Evolutionary conservation across 1,140 invertebrate genomes (phyloP), one percentile per base, ranked within the genome.

Genomic region (Diorhabda elongata): DNA sequence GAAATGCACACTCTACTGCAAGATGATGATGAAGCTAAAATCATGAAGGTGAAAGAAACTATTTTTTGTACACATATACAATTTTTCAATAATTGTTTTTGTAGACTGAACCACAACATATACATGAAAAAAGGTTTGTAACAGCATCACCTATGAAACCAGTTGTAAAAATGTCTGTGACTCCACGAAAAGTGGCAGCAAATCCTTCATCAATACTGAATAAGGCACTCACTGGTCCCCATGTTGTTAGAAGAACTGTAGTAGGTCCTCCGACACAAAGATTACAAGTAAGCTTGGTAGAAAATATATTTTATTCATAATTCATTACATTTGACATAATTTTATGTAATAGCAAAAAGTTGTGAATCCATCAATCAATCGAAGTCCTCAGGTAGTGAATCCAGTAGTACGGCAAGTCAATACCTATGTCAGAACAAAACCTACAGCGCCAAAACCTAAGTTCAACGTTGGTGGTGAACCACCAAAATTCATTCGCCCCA

Each of bases 141-240:
- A 61, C 58, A 7, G 66, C 59, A 44, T 7, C 66, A 42, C 43
- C 58, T 26, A 42, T 58, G 11, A 52, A 8, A 56, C 60, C 59
- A 41, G 60, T 57, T 42, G 60, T 61, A 2, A 41, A 41, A 62
- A 26, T 57, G 60, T 11, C 61, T 3, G 62, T 64, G 26, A 44
- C 42, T 9, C 26, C 63, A 42, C 47, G 47, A 6, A 58, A 57
- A 42, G n/a, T 45, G 58, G 26, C n/a, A 8, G n/a, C 42, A 42
- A 43, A 9, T 6, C 41, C 61, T n/a, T n/a, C 45, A 43, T 76
- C 78, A 6, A 79, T 77, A 62, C 68, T 78, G 9, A 78, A 70
- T 42, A 75, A 76, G 58, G 72, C 75, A 1, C 52, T 79, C 4
- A 71, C 71, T 11, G 58, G 57, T 44, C 58, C 45, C 5, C 57